phyloP scores from a whole-genome alignment of 2,888 invertebrate genomes.

The Eupelmus urozonus region DNA sequence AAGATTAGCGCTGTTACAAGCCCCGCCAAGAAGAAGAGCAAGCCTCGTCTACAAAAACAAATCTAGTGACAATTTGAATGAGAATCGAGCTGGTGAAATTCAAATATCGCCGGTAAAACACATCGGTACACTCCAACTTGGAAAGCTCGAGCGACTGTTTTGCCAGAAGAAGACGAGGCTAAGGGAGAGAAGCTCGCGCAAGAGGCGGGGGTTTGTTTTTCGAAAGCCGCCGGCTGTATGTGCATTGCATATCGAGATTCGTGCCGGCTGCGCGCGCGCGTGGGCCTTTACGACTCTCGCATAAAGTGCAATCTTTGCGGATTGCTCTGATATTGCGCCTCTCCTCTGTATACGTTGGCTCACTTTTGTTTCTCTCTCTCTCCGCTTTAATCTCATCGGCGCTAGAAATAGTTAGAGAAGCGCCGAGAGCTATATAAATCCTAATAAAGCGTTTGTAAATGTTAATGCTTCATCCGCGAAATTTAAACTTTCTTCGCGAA shows the following conservation, averaged over 20 bases:
- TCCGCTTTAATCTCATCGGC: conserved; percentile 41
- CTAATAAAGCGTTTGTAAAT: conserved; percentile 49
- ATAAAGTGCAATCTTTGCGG: conserved; percentile 54
- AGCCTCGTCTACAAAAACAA: no score
- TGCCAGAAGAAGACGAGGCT: neutral
- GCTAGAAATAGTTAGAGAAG: conserved; percentile 13
- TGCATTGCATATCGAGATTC: conserved; percentile 48
- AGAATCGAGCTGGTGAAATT: neutral
- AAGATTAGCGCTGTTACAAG: no score
- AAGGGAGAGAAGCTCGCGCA: neutral
- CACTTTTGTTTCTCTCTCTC: conserved; percentile 17
- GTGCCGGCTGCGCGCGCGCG: no score
- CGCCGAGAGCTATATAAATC: conserved; percentile 35
- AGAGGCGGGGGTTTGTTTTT: conserved; percentile 42
- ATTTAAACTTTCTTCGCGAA: conserved; percentile 50
- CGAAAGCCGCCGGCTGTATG: neutral
- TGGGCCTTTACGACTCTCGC: conserved; percentile 44
- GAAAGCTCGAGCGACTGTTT: conserved; percentile 13
- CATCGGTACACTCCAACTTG: no score
- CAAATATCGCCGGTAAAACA: neutral
- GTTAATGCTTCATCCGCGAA: conserved; percentile 47
- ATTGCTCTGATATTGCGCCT: conserved; percentile 43
- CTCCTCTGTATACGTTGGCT: no score
- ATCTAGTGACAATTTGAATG: no score
- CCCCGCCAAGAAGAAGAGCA: no score